Conservation (phyloP, 1,140 invertebrate genomes). For the Diachasmimorpha longicaudata region DNA sequence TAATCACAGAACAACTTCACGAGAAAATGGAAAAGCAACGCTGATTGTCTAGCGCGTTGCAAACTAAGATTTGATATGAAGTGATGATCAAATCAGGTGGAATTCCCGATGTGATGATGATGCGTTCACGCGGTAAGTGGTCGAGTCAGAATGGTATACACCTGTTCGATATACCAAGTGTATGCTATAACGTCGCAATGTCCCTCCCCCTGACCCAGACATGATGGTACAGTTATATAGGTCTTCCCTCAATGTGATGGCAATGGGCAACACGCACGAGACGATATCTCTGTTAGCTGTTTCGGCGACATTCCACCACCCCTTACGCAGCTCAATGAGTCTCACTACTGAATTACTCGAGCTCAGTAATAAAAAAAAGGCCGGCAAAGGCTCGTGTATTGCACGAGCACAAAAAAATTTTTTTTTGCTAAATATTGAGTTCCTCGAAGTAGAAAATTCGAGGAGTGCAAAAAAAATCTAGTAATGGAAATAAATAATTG, state of each 20-base stretch:
- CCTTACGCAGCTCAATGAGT: conserved; percentile 11
- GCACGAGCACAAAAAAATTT: too few relatives aligned
- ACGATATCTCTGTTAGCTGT: conserved; percentile 10
- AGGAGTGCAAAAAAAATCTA: too few relatives aligned
- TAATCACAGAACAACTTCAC: background rate
- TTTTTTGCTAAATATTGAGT: too few relatives aligned
- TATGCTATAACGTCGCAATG: conserved; percentile 58
- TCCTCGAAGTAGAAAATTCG: too few relatives aligned
- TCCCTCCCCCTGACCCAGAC: conserved; percentile 69
- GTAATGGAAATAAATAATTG: too few relatives aligned
- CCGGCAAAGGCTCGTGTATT: too few relatives aligned
- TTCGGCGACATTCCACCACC: conserved; percentile 11
- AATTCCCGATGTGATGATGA: conserved; percentile 27
- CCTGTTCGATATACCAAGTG: conserved; percentile 64
- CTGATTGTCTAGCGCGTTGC: background rate
- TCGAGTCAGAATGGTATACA: conserved; percentile 64
- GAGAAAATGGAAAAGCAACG: background rate
- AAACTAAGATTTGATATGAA: conserved; percentile 3
- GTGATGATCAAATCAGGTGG: conserved; percentile 5
- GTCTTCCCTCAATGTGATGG: conserved; percentile 41
- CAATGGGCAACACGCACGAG: background rate
- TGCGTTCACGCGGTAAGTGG: conserved; percentile 55
- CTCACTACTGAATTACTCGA: background rate
- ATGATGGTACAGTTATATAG: conserved; percentile 66
- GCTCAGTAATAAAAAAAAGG: background rate